Conservation (phyloP, 2,113 vertebrate species). For the Oryzias javanicus region DNA sequence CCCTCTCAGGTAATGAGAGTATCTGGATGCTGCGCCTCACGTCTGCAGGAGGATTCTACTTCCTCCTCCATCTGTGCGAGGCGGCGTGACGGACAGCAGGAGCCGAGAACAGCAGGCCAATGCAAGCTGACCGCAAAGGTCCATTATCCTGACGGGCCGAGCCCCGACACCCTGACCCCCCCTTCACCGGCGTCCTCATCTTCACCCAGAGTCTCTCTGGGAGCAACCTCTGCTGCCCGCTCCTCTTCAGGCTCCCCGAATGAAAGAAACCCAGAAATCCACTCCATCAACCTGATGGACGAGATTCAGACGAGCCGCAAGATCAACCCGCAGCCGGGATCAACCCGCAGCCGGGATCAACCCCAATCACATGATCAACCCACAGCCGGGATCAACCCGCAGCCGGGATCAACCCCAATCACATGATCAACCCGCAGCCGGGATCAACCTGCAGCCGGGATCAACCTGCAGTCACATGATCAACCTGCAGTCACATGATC, state of each 20-base stretch:
- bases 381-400: conserved; percentile 2
- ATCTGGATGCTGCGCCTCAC: conserved; percentile 57
- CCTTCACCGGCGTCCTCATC: conserved; percentile 62
- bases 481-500: no score
- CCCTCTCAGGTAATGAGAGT: conserved; percentile 65
- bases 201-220: conserved; percentile 63
- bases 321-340: conserved; percentile 16
- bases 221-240: conserved; percentile 49
- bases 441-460: conserved; percentile 18
- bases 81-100: conserved; percentile 64
- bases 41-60: conserved; percentile 49
- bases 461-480: conserved; percentile 23
- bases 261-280: conserved; percentile 38
- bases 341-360: conserved; percentile 25
- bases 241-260: conserved; percentile 8
- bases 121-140: conserved; percentile 63
- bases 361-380: no score
- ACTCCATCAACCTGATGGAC: conserved; percentile 40
- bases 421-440: conserved; percentile 5
- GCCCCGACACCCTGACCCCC: conserved; percentile 58
- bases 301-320: conserved; percentile 34
- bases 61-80: conserved; percentile 56
- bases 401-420: no score
- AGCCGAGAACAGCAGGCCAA: conserved; percentile 66
- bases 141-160: conserved; percentile 66